Conservation (phyloP, 2,797 vertebrate species). For the Oceanodroma leucorhoa region DNA sequence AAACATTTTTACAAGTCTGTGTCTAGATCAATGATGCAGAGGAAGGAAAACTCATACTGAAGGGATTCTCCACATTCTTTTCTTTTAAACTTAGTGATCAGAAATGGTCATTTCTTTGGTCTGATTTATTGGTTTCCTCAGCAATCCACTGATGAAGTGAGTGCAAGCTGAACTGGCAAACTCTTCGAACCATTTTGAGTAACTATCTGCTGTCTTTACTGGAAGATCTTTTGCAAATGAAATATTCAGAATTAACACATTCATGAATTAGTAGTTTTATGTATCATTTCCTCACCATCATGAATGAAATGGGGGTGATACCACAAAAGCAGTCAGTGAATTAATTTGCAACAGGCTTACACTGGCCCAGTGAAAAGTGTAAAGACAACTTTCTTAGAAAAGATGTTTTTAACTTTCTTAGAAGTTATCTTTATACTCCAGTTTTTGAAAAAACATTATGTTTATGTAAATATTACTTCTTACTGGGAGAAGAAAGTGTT, state of each 20-base stretch:
- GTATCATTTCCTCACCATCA: background rate
- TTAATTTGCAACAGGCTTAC: background rate
- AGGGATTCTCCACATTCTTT: background rate
- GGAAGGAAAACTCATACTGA: background rate
- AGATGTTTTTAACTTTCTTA: background rate
- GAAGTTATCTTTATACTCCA: background rate
- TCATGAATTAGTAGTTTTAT: background rate
- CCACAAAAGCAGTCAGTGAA: background rate
- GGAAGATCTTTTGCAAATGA: background rate
- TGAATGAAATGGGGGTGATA: background rate
- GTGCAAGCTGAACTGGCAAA: background rate
- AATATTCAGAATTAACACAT: background rate
- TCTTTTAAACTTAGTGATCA: background rate
- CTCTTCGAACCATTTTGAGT: background rate
- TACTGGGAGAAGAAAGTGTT: background rate
- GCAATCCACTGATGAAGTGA: background rate
- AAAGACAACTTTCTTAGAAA: background rate
- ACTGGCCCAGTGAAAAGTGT: background rate
- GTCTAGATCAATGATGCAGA: background rate
- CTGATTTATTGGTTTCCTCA: background rate
- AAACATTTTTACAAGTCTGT: background rate
- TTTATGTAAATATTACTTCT: background rate
- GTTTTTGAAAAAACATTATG: background rate
- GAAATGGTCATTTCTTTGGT: background rate
- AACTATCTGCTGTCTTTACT: background rate